Percentiles rank a stretch among this genome's conserved stretches.
Conservation (phyloP, 2,888 invertebrate species). For the Argyra leucocephala region DNA sequence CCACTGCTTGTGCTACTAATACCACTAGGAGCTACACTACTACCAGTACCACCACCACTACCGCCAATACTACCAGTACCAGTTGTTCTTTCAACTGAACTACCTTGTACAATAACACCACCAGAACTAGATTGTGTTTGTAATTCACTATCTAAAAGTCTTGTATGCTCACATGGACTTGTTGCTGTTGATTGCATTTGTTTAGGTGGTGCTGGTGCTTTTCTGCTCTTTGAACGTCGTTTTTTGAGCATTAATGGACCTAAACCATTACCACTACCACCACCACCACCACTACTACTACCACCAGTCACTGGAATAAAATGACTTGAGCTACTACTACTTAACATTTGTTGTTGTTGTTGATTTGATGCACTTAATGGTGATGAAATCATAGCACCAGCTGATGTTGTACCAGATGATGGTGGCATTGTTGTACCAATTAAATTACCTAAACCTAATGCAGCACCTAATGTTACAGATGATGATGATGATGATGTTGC, state of each 20-base stretch:
- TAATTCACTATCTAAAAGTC: slow-evolving; percentile 34
- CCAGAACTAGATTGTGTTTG: slow-evolving; percentile 15
- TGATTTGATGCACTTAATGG: slow-evolving; percentile 32
- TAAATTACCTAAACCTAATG: slow-evolving; percentile 24
- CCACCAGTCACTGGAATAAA: slow-evolving; percentile 36
- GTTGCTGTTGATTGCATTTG: slow-evolving; percentile 31
- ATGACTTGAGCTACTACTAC: slow-evolving; percentile 27
- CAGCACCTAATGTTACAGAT: slow-evolving; percentile 16
- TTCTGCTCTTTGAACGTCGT: slow-evolving; percentile 53
- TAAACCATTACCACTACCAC: slow-evolving; percentile 43
- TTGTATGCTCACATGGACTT: slow-evolving; percentile 31
- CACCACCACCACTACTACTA: slow-evolving; percentile 37
- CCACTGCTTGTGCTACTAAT: slow-evolving; percentile 28
- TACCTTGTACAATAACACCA: slow-evolving; percentile 24
- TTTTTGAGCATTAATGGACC: slow-evolving; percentile 47
- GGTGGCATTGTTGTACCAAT: slow-evolving; percentile 24
- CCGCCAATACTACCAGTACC: slow-evolving; percentile 24
- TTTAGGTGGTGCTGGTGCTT: slow-evolving; percentile 48
- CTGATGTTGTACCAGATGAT: slow-evolving; percentile 17
- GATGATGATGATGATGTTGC: slow-evolving; percentile 21
- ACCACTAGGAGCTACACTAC: slow-evolving; percentile 17
- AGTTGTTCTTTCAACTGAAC: slow-evolving; percentile 18
- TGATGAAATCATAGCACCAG: slow-evolving; percentile 26
- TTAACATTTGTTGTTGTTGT: slow-evolving; percentile 25
- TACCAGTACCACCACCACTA: neutral